These are phyloP conservation scores for Pheucticus melanocephalus DNA, from an alignment of 2,113 vertebrate species.

Conservation along the genomic window DNA sequence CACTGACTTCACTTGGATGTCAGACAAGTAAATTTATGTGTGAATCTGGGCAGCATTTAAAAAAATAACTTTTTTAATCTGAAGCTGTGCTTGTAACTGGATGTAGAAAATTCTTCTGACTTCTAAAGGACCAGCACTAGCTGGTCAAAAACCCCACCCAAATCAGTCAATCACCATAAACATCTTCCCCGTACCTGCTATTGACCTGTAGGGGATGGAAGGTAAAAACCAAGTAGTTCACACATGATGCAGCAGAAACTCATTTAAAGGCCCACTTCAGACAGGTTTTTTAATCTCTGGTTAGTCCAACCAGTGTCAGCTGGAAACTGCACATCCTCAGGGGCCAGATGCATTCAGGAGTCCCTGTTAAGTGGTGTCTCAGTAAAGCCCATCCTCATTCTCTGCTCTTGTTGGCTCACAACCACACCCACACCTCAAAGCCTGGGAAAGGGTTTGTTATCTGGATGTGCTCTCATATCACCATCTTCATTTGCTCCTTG, in stretches of 20 bases:
- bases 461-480: not conserved
- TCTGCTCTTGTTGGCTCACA: not conserved
- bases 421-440: not conserved
- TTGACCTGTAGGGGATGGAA: not conserved
- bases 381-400: not conserved
- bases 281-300: not conserved
- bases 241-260: not conserved
- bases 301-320: not conserved
- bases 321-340: not conserved
- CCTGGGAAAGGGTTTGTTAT: not conserved
- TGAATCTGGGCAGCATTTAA: not conserved
- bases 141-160: not conserved
- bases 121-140: not conserved
- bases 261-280: not conserved
- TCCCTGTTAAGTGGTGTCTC: not conserved
- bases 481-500: not conserved
- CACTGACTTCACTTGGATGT: not conserved
- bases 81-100: not conserved
- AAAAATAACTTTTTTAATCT: not conserved
- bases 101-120: not conserved
- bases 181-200: not conserved
- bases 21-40: not conserved
- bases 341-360: not conserved
- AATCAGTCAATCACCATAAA: not conserved
- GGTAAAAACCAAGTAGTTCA: not conserved